Base-by-base conservation (phyloP, 2,888 invertebrate genomes). In the Amorpha juglandis region DNA sequence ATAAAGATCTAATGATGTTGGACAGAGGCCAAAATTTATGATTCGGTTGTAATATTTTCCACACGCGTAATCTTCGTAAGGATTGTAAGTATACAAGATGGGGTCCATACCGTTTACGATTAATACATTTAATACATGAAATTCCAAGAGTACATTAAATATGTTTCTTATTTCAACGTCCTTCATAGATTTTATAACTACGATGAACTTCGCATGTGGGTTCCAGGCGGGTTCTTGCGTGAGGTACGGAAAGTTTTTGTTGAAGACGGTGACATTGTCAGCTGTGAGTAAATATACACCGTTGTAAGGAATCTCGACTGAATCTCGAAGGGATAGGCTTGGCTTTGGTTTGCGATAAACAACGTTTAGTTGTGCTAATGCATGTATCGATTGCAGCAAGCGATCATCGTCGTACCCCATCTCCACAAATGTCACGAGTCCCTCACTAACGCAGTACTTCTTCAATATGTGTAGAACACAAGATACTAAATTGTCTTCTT, bases 21-120 rank as follows among this genome's bases (percentile, higher is more conserved):
- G 63, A 14, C 68, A 69, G 68, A 90, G 90, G 9, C 90, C 90
- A 2, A 76, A 73, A 42, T 73, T 67, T 21, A 82, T 81, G 12
- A 90, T 69, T 38, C 74, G 69, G 3, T 74, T 71, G 66, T 83
- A 89, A 51, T 80, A 78, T 65, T 78, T 81, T 16, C 90, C 90
- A 63, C 90, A 90, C 0, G 80, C 81, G 63, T 78, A 83, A 53
- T 89, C 83, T 64, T 84, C 81, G 53, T 79, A 89, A 0, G 89
- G 85, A 69, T 90, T 84, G 69, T 88, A 90, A 0, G 85, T 79
- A 67, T 82, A 88, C 14, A 89, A 51, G 1, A 83, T 69, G 8
- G 75, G 73, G 2, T 81, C 73, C 0, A 74, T 80, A 9, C 80
- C 80, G 58, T 82, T 81, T 3, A 85, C 55, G 6, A 89, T 68